Evolutionary conservation across 2,113 vertebrate genomes (phyloP).

Genomic region (Carollia perspicillata): DNA sequence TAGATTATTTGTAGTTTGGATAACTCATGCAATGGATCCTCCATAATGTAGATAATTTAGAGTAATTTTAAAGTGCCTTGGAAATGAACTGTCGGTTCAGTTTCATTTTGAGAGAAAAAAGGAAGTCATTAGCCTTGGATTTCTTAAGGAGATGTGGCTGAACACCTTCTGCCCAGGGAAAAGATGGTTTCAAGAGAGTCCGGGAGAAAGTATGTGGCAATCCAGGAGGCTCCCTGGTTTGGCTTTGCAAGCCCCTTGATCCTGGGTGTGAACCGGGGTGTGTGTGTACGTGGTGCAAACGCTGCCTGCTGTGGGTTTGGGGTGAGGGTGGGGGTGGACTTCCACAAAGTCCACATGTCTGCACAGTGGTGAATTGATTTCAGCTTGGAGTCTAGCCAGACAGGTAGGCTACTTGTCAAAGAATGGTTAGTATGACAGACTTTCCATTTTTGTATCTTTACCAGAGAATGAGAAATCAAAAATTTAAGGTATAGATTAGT

Average conservation of each 20-base stretch:
- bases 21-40: background rate
- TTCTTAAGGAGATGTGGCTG: background rate
- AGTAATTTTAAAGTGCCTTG: constrained; percentile 2
- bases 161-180: background rate
- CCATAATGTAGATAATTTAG: background rate
- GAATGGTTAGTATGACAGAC: background rate
- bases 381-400: background rate
- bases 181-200: background rate
- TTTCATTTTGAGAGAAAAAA: background rate
- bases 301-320: background rate
- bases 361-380: background rate
- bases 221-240: background rate
- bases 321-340: too few species aligned
- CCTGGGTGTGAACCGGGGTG: background rate
- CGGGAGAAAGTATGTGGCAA: background rate
- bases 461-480: background rate
- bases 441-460: background rate
- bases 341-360: background rate
- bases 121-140: constrained; percentile 15
- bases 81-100: background rate
- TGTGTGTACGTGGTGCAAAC: background rate
- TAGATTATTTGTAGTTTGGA: constrained; percentile 35
- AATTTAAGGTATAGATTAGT: background rate
- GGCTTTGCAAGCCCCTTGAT: background rate
- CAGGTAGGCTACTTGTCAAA: background rate